Evolutionary conservation across 2,113 vertebrate species (phyloP).

Genomic region (Catharus fuscescens): DNA sequence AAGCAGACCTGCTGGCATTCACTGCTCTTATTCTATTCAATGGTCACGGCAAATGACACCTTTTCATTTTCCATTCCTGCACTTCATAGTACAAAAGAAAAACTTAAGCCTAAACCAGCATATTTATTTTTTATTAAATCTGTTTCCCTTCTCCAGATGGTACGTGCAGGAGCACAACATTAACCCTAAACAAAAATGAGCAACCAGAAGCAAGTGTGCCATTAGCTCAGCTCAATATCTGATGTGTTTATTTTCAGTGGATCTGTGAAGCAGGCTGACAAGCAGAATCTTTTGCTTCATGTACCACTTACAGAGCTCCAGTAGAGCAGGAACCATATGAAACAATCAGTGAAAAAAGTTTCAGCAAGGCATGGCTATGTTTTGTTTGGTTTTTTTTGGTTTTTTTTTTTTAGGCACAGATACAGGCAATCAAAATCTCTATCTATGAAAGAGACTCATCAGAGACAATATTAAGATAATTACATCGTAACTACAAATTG

Average conservation of each 20-base stretch:
- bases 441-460: background rate
- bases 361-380: background rate
- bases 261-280: conserved; percentile 58
- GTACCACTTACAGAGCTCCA: conserved; percentile 31
- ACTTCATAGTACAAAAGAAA: conserved; percentile 48
- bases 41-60: conserved; percentile 3
- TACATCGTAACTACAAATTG: conserved; percentile 19
- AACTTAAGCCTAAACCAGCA: conserved; percentile 50
- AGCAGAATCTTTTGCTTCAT: conserved; percentile 43
- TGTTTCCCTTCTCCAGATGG: conserved; percentile 52
- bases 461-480: conserved; percentile 56
- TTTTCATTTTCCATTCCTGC: conserved; percentile 28
- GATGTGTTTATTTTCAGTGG: conserved; percentile 71
- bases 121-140: conserved; percentile 68
- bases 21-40: conserved; percentile 19
- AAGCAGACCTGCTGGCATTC: conserved; percentile 37
- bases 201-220: conserved; percentile 60
- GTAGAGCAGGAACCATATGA: conserved; percentile 9
- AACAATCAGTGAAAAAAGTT: conserved; percentile 23
- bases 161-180: conserved; percentile 1
- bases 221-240: conserved; percentile 46
- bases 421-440: background rate
- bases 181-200: conserved; percentile 61
- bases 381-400: background rate
- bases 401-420: background rate